These are phyloP conservation scores for Agelaius phoeniceus DNA, from an alignment of 2,113 vertebrate genomes.

Conservation along the genomic window DNA sequence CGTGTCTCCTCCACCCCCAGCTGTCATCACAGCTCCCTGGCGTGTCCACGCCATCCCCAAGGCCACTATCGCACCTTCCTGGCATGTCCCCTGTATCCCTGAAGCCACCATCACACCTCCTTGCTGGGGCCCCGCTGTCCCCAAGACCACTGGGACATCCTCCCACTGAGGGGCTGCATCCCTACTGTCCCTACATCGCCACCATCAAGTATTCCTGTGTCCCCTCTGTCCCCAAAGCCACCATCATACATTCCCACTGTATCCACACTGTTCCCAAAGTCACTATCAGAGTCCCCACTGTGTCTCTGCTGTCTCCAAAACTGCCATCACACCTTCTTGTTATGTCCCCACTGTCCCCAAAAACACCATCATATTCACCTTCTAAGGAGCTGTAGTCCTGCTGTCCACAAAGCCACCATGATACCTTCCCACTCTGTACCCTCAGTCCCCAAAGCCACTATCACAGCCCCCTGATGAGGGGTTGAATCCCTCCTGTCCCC, in stretches of 20 bases:
- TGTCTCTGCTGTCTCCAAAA: background rate
- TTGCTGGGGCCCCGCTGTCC: background rate
- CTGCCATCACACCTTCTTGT: background rate
- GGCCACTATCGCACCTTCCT: background rate
- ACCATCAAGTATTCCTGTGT: accelerated
- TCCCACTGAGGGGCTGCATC: background rate
- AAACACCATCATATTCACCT: background rate
- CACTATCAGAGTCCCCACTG: background rate
- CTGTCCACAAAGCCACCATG: background rate
- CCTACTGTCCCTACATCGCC: background rate
- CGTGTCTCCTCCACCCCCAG: background rate
- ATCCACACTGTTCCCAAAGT: background rate
- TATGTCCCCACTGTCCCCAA: background rate
- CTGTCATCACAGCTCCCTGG: background rate
- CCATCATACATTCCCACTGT: too few species aligned
- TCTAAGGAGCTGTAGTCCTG: background rate
- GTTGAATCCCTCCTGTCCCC: background rate
- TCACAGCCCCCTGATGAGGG: accelerated
- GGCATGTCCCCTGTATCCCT: background rate
- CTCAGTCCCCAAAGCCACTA: background rate
- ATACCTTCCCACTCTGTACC: too few species aligned
- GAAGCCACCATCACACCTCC: background rate
- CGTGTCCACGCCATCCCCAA: background rate
- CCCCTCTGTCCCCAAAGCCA: background rate
- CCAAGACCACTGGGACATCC: background rate